phyloP scores from a whole-genome alignment of 2,797 vertebrate genomes.

The Telmatherina bonti region DNA sequence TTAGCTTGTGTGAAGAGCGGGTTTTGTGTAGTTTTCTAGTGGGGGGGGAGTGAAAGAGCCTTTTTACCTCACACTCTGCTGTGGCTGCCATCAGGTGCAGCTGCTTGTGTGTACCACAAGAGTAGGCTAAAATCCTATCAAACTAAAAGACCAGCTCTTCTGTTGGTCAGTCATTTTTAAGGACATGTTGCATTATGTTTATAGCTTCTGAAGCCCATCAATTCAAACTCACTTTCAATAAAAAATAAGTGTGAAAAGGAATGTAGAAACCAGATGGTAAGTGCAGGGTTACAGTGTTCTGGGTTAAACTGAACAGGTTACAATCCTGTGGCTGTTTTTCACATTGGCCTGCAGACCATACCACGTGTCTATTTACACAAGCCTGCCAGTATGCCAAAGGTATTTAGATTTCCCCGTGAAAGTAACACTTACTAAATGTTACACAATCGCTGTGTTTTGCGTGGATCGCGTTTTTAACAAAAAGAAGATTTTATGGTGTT shows the following conservation, averaged over 20 bases:
- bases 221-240: not conserved
- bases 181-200: not conserved
- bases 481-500: not conserved
- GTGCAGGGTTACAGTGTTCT: too few relatives aligned
- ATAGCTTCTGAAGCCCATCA: not conserved
- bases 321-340: not conserved
- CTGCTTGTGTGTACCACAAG: slow-evolving; percentile 44
- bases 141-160: not conserved
- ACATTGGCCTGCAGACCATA: not conserved
- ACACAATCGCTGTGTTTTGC: not conserved
- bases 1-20: slow-evolving; percentile 59
- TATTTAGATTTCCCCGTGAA: slow-evolving; percentile 17
- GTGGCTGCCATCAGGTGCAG: slow-evolving; percentile 67
- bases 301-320: not conserved
- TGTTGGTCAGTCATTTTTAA: not conserved
- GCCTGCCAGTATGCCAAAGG: slow-evolving; percentile 19
- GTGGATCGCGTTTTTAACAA: not conserved
- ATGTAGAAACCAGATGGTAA: not conserved
- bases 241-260: not conserved
- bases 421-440: not conserved
- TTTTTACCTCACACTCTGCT: slow-evolving; percentile 52
- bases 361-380: slow-evolving; percentile 29
- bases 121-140: slow-evolving; percentile 1
- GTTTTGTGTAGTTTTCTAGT: slow-evolving; percentile 66
- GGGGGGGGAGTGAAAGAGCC: slow-evolving; percentile 71